Evolutionary conservation across 1,140 invertebrate genomes (phyloP), one percentile per base, ranked within the genome.

Genomic region (Drosophila lowei): DNA sequence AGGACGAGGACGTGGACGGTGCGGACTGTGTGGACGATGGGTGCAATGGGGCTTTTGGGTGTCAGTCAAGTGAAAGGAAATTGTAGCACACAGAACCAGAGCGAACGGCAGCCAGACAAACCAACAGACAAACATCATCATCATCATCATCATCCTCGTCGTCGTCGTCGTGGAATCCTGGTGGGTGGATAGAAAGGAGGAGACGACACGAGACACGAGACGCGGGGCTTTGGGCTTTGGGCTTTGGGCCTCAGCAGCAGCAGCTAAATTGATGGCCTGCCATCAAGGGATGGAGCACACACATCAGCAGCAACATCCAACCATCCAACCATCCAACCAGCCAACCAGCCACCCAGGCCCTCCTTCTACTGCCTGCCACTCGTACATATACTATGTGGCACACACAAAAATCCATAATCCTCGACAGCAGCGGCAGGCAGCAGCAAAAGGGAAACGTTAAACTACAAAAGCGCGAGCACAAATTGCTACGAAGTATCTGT

Each of bases 21-120:
- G 30, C 43, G 61, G 53, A 28, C 13, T 28, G 49, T 49, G 50
- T 54, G 50, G 34, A 13, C 46, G 72, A 58, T 65, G 64, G 65
- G 65, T 74, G 53, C 74, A 72, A 72, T 65, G 80, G 74, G 67
- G 76, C 72, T 79, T 84, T 84, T 84, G 80, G 81, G 66, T 88
- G 84, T 88, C 83, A 88, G 84, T 88, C 83, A 88, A 89, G 83
- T 88, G 83, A 88, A 88, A 88, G 83, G 83, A 88, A 88, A 88
- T 88, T 88, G 83, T 88, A 72, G 74, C 83, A 57, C 63, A 75
- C 71, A 75, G 16, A 15, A 15, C 9, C 23, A 34, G 23, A 34
- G 21, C 8, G 34, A 30, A 7, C 18, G 8, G 16, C 25, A 49
- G 42, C 77, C 81, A 86, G 81, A 86, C 81, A 81, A 81, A 88